Evolutionary conservation across 2,797 vertebrate species (phyloP).

Genomic region (Thaleichthys pacificus): DNA sequence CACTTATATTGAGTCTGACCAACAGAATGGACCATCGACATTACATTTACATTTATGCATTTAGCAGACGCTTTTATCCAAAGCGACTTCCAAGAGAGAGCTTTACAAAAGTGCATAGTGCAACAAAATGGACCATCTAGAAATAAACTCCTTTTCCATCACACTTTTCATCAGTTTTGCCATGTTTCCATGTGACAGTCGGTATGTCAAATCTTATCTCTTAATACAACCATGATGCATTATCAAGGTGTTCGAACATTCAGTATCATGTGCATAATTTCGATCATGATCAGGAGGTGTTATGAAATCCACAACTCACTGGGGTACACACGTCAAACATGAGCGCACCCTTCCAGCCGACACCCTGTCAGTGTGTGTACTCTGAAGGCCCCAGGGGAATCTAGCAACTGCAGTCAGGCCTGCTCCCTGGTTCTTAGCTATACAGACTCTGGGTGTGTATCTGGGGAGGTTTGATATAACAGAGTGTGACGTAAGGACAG

Average conservation of each 20-base stretch:
- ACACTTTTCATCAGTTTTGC: neutral
- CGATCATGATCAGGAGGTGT: too few relatives aligned
- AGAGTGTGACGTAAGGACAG: slow-evolving; percentile 26
- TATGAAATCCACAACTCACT: neutral
- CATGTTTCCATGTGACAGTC: too few relatives aligned
- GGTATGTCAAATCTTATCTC: too few relatives aligned
- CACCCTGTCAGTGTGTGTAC: neutral
- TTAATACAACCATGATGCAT: too few relatives aligned
- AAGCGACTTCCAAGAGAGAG: too few relatives aligned
- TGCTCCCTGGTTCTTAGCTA: slow-evolving; percentile 28
- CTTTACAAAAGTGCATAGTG: too few relatives aligned
- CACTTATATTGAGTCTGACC: neutral
- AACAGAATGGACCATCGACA: neutral
- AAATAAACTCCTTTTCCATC: neutral
- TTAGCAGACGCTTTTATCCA: too few relatives aligned
- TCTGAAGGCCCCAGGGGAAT: neutral
- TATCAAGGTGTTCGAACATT: too few relatives aligned
- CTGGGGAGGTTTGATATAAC: slow-evolving; percentile 12
- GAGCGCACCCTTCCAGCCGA: neutral
- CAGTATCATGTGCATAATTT: too few relatives aligned
- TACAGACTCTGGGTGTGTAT: slow-evolving; percentile 19
- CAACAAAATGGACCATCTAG: neutral
- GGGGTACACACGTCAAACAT: neutral
- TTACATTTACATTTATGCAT: too few relatives aligned
- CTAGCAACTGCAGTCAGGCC: slow-evolving; percentile 9